A percentile compares a stretch with the other conserved stretches of the same genome.
These are phyloP conservation scores for Melanotaenia boesemani DNA, from an alignment of 2,797 vertebrate species.

Conservation along the genomic window DNA sequence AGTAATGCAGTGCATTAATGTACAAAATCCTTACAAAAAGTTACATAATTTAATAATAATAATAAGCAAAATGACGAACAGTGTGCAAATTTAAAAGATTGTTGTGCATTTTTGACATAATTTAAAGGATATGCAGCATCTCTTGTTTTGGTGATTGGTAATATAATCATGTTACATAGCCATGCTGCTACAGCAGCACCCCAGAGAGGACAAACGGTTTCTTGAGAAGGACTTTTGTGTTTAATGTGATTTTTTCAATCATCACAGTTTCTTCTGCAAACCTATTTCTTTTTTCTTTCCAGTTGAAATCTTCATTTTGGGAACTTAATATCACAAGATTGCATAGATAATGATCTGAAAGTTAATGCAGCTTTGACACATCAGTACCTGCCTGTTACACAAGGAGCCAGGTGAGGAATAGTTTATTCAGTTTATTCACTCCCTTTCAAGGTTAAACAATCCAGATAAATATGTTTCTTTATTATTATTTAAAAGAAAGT, in stretches of 20 bases:
- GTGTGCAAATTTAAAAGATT: neutral
- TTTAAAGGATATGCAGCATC: neutral
- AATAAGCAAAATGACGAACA: neutral
- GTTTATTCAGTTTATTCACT: neutral
- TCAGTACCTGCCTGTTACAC: neutral
- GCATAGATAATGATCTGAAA: neutral
- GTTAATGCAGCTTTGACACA: neutral
- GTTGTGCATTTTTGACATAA: neutral
- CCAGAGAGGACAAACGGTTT: neutral
- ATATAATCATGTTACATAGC: neutral
- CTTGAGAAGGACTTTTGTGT: neutral
- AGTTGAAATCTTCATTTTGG: no score
- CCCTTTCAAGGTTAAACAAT: no score
- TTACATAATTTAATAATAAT: neutral
- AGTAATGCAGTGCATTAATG: neutral
- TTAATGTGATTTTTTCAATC: neutral
- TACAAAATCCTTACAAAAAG: neutral
- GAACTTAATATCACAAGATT: neutral
- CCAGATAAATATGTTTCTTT: no score
- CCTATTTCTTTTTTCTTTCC: neutral
- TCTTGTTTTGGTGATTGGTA: neutral
- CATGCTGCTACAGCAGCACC: neutral
- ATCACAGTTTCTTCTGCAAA: neutral
- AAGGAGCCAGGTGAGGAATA: neutral
- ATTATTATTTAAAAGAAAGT: neutral